Percentiles rank a stretch among this genome's conserved stretches.
These are phyloP conservation scores for Caradrina kadenii DNA, from an alignment of 2,888 invertebrate genomes.

Conservation along the genomic window DNA sequence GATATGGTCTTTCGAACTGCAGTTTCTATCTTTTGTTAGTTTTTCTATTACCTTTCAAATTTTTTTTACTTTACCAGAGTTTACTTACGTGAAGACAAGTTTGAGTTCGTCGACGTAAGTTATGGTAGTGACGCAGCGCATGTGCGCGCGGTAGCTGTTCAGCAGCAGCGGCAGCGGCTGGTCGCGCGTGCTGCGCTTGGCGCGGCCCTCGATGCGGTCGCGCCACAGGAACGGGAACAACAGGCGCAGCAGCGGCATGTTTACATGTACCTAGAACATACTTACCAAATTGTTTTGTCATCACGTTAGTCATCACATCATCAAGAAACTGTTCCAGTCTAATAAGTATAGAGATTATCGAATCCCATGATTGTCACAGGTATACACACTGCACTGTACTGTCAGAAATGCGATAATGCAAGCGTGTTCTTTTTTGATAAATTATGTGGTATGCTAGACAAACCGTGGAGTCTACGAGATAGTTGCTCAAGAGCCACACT, in stretches of 20 bases:
- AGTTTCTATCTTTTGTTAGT: no score
- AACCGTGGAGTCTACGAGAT: conserved; percentile 86
- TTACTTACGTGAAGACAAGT: conserved; percentile 92
- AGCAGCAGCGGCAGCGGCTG: conserved; percentile 92
- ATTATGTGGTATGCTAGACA: conserved; percentile 7
- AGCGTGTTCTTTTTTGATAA: not conserved
- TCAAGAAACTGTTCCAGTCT: not conserved
- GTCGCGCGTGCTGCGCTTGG: conserved; percentile 91
- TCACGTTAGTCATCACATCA: not conserved
- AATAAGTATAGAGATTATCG: no score
- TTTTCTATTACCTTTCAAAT: no score
- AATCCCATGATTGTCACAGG: not conserved
- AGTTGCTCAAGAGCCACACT: conserved; percentile 94
- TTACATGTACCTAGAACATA: conserved; percentile 83
- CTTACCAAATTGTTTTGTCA: not conserved
- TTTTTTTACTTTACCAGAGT: not conserved
- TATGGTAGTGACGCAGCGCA: conserved; percentile 92
- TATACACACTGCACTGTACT: no score
- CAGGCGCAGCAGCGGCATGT: conserved; percentile 91
- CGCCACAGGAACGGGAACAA: conserved; percentile 94
- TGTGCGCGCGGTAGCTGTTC: conserved; percentile 93
- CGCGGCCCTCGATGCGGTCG: conserved; percentile 92
- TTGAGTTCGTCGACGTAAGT: conserved; percentile 92
- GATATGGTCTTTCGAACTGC: no score
- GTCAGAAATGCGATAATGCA: not conserved